Conservation (phyloP, 2,113 vertebrate genomes). For the Cyphomyrus discorhynchus region DNA sequence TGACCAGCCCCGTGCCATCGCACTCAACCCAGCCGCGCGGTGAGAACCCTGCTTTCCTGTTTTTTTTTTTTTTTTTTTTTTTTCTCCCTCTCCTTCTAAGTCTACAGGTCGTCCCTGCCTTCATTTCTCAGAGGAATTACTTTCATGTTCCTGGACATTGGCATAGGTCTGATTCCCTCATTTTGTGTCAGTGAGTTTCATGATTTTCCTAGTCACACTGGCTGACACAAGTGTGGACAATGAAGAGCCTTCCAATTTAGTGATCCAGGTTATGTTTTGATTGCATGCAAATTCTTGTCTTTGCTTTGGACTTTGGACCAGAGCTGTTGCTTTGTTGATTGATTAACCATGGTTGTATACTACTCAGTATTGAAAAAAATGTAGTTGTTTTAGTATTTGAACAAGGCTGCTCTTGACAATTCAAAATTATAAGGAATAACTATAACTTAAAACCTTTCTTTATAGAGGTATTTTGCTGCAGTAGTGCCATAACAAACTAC, state of each 20-base stretch:
- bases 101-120: not conserved
- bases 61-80: not conserved
- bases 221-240: not conserved
- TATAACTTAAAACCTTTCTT: not conserved
- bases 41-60: conserved; percentile 45
- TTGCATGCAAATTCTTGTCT: not conserved
- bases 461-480: not conserved
- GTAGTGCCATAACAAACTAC: not conserved
- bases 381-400: not conserved
- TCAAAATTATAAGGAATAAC: not conserved
- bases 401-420: not conserved
- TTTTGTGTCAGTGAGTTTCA: not conserved
- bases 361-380: not conserved
- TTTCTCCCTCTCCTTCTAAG: not conserved
- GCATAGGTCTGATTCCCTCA: not conserved
- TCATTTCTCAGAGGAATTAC: not conserved
- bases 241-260: not conserved
- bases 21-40: conserved; percentile 86
- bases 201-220: not conserved
- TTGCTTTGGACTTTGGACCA: not conserved
- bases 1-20: conserved; percentile 91
- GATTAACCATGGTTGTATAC: not conserved
- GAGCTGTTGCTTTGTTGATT: not conserved
- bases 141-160: not conserved
- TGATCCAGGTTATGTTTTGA: not conserved